These are phyloP conservation scores for Pyrocephalus nanus DNA, from an alignment of 2,797 vertebrate species.

Conservation along the genomic window DNA sequence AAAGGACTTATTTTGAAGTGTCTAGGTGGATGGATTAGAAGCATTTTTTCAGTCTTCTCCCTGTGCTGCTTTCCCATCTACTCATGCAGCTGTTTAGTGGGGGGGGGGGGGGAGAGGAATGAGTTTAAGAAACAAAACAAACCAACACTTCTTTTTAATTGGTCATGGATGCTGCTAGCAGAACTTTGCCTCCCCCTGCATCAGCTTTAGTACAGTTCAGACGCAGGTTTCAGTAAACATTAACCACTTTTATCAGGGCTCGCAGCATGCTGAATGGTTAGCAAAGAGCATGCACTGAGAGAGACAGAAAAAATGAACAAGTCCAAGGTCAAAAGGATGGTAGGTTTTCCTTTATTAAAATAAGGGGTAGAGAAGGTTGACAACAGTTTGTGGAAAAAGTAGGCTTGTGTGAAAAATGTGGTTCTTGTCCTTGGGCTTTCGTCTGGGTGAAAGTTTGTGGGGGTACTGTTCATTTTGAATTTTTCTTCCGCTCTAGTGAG, in stretches of 20 bases:
- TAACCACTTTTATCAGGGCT: slow-evolving; percentile 85
- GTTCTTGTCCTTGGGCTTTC: slow-evolving; percentile 3
- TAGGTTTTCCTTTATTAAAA: slow-evolving; percentile 57
- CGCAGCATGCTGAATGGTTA: slow-evolving; percentile 77
- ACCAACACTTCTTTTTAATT: slow-evolving; percentile 11
- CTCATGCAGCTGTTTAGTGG: not conserved
- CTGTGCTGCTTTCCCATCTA: not conserved
- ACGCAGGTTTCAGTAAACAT: slow-evolving; percentile 85
- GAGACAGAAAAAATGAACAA: slow-evolving; percentile 77
- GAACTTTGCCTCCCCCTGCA: slow-evolving; percentile 79
- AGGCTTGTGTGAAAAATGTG: not conserved
- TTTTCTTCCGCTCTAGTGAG: not conserved
- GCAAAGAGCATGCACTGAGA: slow-evolving; percentile 76
- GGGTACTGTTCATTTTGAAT: not conserved
- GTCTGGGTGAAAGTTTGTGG: not conserved
- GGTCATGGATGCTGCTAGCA: slow-evolving; percentile 75
- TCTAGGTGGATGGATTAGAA: not conserved
- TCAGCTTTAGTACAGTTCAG: slow-evolving; percentile 80
- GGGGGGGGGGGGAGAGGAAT: not conserved
- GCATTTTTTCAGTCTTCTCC: not conserved
- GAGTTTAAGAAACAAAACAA: not conserved
- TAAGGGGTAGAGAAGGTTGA: slow-evolving; percentile 1
- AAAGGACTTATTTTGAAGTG: not conserved
- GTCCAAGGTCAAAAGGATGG: slow-evolving; percentile 83
- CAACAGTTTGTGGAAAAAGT: not conserved